phyloP scores from a whole-genome alignment of 2,888 invertebrate species.

The Ochropleura plecta region DNA sequence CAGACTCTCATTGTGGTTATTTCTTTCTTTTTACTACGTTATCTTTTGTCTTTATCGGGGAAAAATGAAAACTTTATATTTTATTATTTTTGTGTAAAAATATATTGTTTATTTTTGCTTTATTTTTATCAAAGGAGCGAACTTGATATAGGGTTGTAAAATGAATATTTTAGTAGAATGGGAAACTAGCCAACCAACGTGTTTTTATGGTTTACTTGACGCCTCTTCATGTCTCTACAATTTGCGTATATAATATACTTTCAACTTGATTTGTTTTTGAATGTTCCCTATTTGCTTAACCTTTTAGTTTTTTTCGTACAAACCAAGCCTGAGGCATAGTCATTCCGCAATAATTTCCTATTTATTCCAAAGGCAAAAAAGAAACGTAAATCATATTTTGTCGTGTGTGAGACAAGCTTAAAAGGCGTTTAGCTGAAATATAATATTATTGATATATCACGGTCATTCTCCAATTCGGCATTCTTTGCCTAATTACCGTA shows the following conservation, averaged over 20 bases:
- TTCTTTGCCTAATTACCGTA: too few relatives aligned
- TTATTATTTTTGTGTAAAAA: constrained; percentile 19
- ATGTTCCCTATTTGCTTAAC: background rate
- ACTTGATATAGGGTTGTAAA: background rate
- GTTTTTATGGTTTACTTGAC: background rate
- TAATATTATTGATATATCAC: too few relatives aligned
- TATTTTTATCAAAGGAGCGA: constrained; percentile 2
- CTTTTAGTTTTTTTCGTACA: background rate
- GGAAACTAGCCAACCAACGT: background rate
- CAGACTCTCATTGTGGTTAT: constrained; percentile 21
- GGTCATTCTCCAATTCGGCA: too few relatives aligned
- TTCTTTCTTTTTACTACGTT: constrained; percentile 41
- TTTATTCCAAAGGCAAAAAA: background rate
- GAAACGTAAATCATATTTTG: constrained; percentile 10
- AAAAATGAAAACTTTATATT: constrained; percentile 15
- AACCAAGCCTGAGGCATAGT: background rate
- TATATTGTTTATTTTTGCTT: background rate
- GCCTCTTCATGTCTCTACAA: constrained; percentile 3
- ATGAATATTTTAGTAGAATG: background rate
- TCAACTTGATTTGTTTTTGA: background rate
- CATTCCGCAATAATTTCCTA: constrained; percentile 19
- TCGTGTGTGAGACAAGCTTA: background rate
- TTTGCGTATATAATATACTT: background rate
- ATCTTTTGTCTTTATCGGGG: constrained; percentile 20
- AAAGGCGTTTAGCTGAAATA: background rate